Evolutionary conservation across 2,888 invertebrate species (phyloP).

Genomic region (Oithona nana): DNA sequence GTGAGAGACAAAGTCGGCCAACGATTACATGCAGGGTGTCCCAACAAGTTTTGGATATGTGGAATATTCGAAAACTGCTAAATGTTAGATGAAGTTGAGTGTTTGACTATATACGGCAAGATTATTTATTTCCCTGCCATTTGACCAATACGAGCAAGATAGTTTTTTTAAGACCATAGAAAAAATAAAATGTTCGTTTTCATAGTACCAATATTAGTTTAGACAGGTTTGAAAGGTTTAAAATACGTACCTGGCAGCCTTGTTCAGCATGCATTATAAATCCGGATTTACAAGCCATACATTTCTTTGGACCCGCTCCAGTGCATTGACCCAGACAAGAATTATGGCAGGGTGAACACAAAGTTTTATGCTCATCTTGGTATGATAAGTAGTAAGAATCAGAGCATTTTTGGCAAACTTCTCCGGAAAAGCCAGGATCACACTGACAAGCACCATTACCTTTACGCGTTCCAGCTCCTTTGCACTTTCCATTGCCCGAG

Average conservation of each 20-base stretch:
- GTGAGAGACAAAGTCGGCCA: no score
- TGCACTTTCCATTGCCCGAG: conserved; percentile 58
- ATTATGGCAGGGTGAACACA: conserved; percentile 57
- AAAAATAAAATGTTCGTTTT: no score
- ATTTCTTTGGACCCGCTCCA: conserved; percentile 32
- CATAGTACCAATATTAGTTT: no score
- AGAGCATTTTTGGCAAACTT: conserved; percentile 55
- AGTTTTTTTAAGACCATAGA: not conserved
- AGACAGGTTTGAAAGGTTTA: no score
- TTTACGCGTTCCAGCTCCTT: conserved; percentile 63
- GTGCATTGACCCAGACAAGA: conserved; percentile 59
- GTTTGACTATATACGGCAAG: no score
- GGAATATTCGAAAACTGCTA: no score
- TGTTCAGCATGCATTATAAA: conserved; percentile 49
- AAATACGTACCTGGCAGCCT: no score
- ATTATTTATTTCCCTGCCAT: no score
- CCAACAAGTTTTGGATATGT: no score
- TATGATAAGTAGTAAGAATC: conserved; percentile 51
- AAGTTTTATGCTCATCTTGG: conserved; percentile 47
- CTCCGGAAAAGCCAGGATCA: conserved; percentile 57
- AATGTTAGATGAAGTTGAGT: no score
- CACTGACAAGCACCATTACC: conserved; percentile 81
- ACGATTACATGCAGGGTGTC: no score
- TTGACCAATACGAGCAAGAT: conserved; percentile 8
- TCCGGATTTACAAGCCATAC: conserved; percentile 46